phyloP scores from a whole-genome alignment of 2,797 vertebrate genomes.

The Microhierax caerulescens region DNA sequence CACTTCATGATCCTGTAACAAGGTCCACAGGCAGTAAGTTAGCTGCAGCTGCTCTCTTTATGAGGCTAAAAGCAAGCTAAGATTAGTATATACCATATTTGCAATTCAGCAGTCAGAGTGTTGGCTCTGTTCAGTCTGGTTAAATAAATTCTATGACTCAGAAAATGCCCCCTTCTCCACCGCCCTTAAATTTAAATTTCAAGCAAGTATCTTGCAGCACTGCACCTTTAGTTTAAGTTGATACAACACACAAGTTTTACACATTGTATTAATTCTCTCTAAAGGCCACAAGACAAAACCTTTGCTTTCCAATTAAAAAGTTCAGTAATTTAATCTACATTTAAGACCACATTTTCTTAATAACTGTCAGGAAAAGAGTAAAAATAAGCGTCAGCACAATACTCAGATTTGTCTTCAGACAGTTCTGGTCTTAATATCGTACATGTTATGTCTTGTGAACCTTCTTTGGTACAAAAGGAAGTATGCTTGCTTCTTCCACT shows the following conservation, averaged over 20 bases:
- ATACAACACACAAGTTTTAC: not conserved
- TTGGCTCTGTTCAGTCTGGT: not conserved
- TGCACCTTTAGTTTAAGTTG: constrained; percentile 40
- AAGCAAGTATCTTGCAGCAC: constrained; percentile 1
- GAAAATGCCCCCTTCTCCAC: not conserved
- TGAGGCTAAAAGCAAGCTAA: not conserved
- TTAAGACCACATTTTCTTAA: not conserved
- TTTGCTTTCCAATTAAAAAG: not conserved
- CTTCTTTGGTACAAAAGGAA: constrained; percentile 50
- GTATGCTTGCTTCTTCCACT: constrained; percentile 71
- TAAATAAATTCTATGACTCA: not conserved
- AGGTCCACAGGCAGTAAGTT: not conserved
- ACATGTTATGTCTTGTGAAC: constrained; percentile 65
- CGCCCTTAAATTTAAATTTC: not conserved
- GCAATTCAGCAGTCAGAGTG: not conserved
- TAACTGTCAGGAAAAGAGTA: not conserved
- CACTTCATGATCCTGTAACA: not conserved
- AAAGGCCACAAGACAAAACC: constrained; percentile 63
- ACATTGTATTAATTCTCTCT: not conserved
- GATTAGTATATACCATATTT: not conserved
- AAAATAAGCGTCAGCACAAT: not conserved
- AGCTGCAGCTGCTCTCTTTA: not conserved
- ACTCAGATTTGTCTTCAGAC: not conserved
- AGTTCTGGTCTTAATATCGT: not conserved
- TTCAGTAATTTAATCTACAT: not conserved